Base-by-base conservation (phyloP, 2,888 invertebrate species). In the Norana najaformis region DNA sequence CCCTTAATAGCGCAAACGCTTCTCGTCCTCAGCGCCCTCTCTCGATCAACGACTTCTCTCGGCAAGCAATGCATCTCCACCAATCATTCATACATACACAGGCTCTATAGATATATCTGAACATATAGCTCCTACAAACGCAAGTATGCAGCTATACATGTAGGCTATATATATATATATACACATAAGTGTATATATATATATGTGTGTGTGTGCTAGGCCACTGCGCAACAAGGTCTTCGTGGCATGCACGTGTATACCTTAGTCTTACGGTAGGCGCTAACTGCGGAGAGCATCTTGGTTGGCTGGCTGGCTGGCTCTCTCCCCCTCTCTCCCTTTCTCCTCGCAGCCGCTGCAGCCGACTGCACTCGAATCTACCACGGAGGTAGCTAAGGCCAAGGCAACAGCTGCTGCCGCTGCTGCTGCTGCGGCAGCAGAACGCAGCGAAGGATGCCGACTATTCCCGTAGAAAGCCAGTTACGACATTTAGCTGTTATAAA, bases 111-210 rank as follows among this genome's bases (percentile, higher is more conserved):
- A 47, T 47, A 5, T 88, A 88, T 88, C 16, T 39, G 18, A 36
- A 38, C 8, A 88, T 88, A 88, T 88, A 88, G 36, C 36, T 88
- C 4, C 20, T 47, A 47, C 23, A 88, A 35, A 88, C 36, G 36
- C 36, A 88, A 8, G 23, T 39, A 38, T 88, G 37, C 37, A 39
- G 37, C 3, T 38, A 38, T 88, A 38, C 37, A 88, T 38, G 13
- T n/a, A 69, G n/a, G 16, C 69, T 69, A 13, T n/a, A 88, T 88
- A 36, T 16, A 88, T 88, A 88, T 4, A 88, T 88, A 88, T 88
- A 88, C 8, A 88, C 38, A 88, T 88, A 35, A 36, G 8, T 34
- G 30, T 34, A 88, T 88, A 88, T 36, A 85, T 85, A 85, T 85
- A 85, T 85, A 85, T 85, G 23, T 53, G 23, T 85, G 30, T 34